A percentile compares a stretch with the other conserved stretches of the same genome.
phyloP scores from a whole-genome alignment of 2,113 vertebrate species.

The Vicugna pacos region DNA sequence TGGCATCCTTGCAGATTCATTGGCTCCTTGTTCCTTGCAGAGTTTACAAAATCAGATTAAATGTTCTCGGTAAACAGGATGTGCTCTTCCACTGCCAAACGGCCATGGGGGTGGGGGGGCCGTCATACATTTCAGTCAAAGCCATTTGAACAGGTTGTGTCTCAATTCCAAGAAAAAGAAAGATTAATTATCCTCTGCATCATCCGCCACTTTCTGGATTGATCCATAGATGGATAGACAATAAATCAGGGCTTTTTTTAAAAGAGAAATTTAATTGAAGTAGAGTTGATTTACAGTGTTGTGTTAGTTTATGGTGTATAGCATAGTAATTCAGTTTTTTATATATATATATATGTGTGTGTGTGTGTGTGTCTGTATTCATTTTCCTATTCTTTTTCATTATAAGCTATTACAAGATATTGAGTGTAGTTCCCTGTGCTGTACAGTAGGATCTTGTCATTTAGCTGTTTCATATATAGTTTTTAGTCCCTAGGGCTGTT shows the following conservation, averaged over 20 bases:
- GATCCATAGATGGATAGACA: background rate
- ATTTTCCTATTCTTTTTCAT: no score
- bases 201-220: background rate
- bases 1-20: background rate
- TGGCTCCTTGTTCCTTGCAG: background rate
- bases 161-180: background rate
- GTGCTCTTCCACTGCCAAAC: constrained; percentile 31
- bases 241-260: background rate
- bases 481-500: background rate
- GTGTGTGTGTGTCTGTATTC: no score
- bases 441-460: no score
- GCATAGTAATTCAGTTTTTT: no score
- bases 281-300: no score
- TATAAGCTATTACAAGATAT: no score
- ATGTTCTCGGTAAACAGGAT: constrained; percentile 74
- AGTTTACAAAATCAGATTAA: constrained; percentile 37
- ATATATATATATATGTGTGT: no score
- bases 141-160: background rate
- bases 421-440: no score
- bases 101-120: background rate
- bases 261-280: no score
- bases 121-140: constrained; percentile 16
- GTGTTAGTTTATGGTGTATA: no score
- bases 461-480: no score
- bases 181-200: background rate